phyloP scores from a whole-genome alignment of 2,113 vertebrate genomes.

The Ailuropoda melanoleuca region DNA sequence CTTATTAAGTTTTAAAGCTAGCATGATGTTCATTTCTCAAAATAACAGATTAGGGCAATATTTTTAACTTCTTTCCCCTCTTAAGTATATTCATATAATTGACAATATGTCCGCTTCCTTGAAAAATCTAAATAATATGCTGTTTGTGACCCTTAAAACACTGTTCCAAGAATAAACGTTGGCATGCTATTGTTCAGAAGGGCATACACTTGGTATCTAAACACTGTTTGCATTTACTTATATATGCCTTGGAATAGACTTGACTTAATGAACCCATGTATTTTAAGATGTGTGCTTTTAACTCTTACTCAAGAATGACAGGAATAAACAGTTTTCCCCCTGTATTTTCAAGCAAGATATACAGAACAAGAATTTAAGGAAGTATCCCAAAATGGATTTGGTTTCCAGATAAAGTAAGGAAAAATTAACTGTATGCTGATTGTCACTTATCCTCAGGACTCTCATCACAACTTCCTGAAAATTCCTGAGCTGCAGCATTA shows the following conservation, averaged over 20 bases:
- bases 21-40: neutral
- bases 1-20: neutral
- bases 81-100: neutral
- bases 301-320: neutral
- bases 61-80: neutral
- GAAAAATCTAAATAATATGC: neutral
- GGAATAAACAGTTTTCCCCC: neutral
- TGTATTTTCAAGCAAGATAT: neutral
- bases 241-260: neutral
- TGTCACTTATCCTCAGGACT: neutral
- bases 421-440: neutral
- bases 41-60: neutral
- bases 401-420: constrained; percentile 15
- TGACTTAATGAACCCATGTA: constrained; percentile 19
- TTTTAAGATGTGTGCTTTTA: neutral
- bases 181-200: neutral
- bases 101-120: neutral
- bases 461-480: constrained; percentile 43
- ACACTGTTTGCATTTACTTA: constrained; percentile 3
- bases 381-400: neutral
- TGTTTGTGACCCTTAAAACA: neutral
- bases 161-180: neutral
- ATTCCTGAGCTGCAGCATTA: constrained; percentile 53
- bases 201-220: neutral
- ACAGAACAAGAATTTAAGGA: neutral